Evolutionary conservation across 2,888 invertebrate species (phyloP).

Genomic region (Archips xylosteana): DNA sequence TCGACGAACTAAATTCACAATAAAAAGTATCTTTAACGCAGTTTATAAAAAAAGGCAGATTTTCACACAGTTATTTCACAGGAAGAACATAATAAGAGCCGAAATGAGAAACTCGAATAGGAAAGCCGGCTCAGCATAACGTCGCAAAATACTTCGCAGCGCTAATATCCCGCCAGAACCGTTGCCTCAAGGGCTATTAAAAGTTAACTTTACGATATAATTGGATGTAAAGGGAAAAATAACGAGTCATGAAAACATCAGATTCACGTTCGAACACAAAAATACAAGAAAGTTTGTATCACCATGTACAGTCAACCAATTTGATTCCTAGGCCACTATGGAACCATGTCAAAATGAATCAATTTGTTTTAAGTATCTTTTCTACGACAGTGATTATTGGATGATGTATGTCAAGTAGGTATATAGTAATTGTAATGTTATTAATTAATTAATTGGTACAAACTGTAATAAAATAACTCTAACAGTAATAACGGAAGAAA

Average conservation of each 20-base stretch:
- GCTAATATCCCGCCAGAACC: not conserved
- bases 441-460: too few species aligned
- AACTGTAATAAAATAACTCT: too few species aligned
- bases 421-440: too few species aligned
- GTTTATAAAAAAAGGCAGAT: not conserved
- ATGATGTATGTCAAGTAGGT: too few species aligned
- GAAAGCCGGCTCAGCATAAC: slow-evolving; percentile 5
- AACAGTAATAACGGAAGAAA: too few species aligned
- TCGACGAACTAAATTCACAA: too few species aligned
- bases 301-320: too few species aligned
- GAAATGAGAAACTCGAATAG: not conserved
- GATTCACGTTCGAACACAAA: not conserved
- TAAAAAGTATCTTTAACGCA: too few species aligned
- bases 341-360: too few species aligned
- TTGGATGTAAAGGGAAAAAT: not conserved
- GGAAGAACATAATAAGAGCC: not conserved
- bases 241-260: not conserved
- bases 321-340: too few species aligned
- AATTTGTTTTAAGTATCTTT: too few species aligned
- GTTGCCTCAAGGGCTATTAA: slow-evolving; percentile 1
- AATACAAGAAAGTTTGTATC: not conserved
- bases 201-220: slow-evolving; percentile 7
- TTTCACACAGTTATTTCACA: not conserved
- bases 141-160: not conserved
- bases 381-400: too few species aligned